Percentiles rank a stretch among this genome's conserved stretches.
phyloP scores from a whole-genome alignment of 2,888 invertebrate species.

The Patella ulyssiponensis region DNA sequence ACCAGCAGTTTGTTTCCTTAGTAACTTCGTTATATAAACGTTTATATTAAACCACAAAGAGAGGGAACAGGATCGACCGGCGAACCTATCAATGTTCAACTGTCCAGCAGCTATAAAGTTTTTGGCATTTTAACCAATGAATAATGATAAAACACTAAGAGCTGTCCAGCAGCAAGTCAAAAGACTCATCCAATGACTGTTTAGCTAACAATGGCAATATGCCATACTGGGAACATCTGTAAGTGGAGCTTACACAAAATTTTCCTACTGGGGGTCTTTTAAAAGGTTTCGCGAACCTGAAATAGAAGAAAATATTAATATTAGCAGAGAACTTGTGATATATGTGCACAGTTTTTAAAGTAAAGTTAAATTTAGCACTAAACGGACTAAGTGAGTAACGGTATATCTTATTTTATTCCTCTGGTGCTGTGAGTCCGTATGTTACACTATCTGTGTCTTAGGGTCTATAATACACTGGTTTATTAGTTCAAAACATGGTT shows the following conservation, averaged over 20 bases:
- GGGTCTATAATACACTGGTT: no score
- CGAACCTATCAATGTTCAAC: neutral
- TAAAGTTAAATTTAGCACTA: neutral
- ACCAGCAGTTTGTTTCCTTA: neutral
- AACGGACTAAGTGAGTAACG: neutral
- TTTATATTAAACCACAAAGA: neutral
- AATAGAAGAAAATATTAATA: slow-evolving; percentile 31
- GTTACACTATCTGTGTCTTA: no score
- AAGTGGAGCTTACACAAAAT: slow-evolving; percentile 56
- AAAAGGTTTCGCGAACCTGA: slow-evolving; percentile 48
- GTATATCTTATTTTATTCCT: no score
- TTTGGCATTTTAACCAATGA: neutral
- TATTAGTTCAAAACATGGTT: no score
- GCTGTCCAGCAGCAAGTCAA: neutral
- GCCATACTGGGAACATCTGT: slow-evolving; percentile 58
- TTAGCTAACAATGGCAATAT: slow-evolving; percentile 60
- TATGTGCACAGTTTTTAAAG: neutral
- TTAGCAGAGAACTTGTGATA: neutral
- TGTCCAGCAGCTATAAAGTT: neutral
- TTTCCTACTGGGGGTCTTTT: slow-evolving; percentile 63
- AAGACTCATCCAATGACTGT: neutral
- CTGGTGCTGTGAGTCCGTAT: no score
- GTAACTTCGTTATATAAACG: neutral
- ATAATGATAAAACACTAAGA: neutral
- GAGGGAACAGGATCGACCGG: slow-evolving; percentile 4